phyloP scores from a whole-genome alignment of 2,797 vertebrate genomes.

The Sitta carolinensis region DNA sequence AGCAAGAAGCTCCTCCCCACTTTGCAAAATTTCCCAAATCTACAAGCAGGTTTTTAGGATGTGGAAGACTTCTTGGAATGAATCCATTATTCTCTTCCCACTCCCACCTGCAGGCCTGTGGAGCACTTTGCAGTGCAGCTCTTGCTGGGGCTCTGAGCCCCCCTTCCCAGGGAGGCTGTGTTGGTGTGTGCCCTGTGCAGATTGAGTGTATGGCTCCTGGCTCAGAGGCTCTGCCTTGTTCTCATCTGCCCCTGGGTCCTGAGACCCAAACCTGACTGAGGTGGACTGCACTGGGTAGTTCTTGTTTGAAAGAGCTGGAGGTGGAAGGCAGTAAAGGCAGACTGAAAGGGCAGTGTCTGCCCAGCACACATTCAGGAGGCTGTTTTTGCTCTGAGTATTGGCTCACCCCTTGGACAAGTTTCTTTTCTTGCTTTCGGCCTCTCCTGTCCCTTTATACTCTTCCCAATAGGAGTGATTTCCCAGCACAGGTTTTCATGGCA shows the following conservation, averaged over 20 bases:
- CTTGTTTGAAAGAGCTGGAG: background rate
- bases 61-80: background rate
- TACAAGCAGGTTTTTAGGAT: background rate
- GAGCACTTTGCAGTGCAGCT: background rate
- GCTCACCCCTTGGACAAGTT: background rate
- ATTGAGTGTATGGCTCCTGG: background rate
- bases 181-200: background rate
- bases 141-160: background rate
- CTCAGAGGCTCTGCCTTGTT: background rate
- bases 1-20: background rate
- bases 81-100: background rate
- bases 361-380: rapidly evolving
- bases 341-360: background rate
- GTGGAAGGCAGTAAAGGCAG: background rate
- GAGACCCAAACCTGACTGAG: background rate
- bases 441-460: background rate
- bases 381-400: background rate
- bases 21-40: background rate
- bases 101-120: background rate
- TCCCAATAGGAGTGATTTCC: background rate
- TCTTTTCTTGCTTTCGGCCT: background rate
- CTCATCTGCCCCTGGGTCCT: background rate
- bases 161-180: background rate
- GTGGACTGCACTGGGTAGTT: background rate
- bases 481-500: background rate